These are phyloP conservation scores for Parapsyche elsis DNA, from an alignment of 1,140 invertebrate species.

Conservation along the genomic window DNA sequence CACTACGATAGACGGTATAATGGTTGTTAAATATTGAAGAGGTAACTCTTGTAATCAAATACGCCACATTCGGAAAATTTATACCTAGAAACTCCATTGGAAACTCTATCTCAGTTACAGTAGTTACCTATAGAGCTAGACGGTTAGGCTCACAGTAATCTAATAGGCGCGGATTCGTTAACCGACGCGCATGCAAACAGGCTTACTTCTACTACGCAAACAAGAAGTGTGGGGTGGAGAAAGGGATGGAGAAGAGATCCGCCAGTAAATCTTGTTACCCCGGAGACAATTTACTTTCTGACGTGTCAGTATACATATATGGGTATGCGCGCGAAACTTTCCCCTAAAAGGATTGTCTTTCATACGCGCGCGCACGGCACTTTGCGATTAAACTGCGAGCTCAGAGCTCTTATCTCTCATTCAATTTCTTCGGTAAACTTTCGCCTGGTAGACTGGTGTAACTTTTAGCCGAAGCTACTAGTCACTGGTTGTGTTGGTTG, in stretches of 20 bases:
- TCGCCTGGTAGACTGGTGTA: background rate
- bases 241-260: background rate
- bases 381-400: slow-evolving; percentile 36
- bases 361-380: background rate
- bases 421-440: slow-evolving; percentile 26
- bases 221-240: no score
- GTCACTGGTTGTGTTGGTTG: no score
- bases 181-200: background rate
- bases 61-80: no score
- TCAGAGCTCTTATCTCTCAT: background rate
- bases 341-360: slow-evolving; percentile 37
- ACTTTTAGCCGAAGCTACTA: no score
- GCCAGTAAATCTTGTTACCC: slow-evolving; percentile 26
- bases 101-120: no score
- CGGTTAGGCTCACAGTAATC: background rate
- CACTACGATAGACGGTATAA: no score
- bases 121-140: no score
- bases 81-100: no score
- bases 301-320: background rate
- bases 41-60: no score
- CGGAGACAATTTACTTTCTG: slow-evolving; percentile 32
- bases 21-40: no score
- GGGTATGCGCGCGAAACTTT: background rate
- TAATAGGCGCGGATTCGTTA: slow-evolving; percentile 23
- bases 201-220: no score